Evolutionary conservation across 2,113 vertebrate species (phyloP), one percentile per base, ranked within the genome.

Genomic region (Pseudorectes ferrugineus): DNA sequence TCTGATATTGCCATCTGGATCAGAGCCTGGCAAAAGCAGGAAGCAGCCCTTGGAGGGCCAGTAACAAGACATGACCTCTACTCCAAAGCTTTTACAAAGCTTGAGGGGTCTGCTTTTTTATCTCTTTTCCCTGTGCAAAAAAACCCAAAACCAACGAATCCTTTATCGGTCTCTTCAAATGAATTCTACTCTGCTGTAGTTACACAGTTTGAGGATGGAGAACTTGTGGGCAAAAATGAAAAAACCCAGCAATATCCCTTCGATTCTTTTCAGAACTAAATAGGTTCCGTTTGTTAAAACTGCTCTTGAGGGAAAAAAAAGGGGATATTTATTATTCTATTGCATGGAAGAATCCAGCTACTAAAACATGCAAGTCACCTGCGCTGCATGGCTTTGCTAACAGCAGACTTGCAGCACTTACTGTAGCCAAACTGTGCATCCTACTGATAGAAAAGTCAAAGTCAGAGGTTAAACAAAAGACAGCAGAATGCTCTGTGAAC

Each of bases 101-200:
- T 58, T 35, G 33, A 87, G 59, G 5, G 10, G 24, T 49, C 57
- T 59, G 23, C 35, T 78, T 62, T 78, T 78, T 62, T 52, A 6
- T n/a, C 13, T 51, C 7, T 35, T 40, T 40, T 54, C n/a, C 40
- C 3, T n/a, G 48, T 20, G 51, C 3, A 31, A 4, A 48, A 59
- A 45, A 11, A 4, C 0, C 5, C 5, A 7, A 80, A 65, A 14
- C 6, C 14, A 43, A 45, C 0, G 0, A 82, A 59, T 28, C 6
- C 29, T 49, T 51, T 14, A 54, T 16, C 67, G n/a, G 20, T 45
- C 52, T 61, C 25, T 55, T 81, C 23, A 70, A 38, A 57, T 14
- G 33, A 57, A 74, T 67, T 75, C 19, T 78, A 23, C 14, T 75
- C 35, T 67, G 48, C 33, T 78, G 25, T 25, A 49, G 23, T 62